These are phyloP conservation scores for Blastomussa wellsi DNA, from an alignment of 92 coral and sea anemone species.

Conservation along the genomic window DNA sequence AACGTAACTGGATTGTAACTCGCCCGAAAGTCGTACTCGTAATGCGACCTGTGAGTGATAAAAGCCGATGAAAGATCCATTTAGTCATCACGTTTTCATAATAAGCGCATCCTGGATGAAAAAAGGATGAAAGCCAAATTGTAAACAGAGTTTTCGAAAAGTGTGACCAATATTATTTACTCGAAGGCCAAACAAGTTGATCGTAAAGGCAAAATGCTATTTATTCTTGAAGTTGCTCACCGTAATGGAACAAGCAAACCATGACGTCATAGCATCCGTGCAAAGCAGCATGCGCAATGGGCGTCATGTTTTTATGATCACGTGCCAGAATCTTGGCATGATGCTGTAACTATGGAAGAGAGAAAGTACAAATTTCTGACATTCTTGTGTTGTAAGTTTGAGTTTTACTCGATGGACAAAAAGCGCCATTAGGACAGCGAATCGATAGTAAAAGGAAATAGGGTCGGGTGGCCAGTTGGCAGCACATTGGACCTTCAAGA, in stretches of 20 bases:
- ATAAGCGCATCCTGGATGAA: neutral
- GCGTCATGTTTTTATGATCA: constrained; percentile 87
- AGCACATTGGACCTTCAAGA: too few relatives aligned
- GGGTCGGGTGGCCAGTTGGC: too few relatives aligned
- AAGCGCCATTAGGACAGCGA: neutral
- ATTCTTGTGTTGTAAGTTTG: too few relatives aligned
- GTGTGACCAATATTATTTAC: neutral
- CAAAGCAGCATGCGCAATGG: constrained; percentile 83
- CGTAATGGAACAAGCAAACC: constrained; percentile 75
- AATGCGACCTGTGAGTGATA: too few relatives aligned
- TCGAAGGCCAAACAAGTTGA: neutral
- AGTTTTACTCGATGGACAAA: neutral
- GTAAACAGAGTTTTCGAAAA: neutral
- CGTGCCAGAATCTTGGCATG: constrained; percentile 71
- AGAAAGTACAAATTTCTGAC: too few relatives aligned
- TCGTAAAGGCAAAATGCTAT: neutral
- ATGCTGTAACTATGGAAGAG: constrained; percentile 51
- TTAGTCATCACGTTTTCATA: too few relatives aligned
- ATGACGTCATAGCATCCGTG: constrained; percentile 85
- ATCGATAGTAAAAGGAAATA: neutral
- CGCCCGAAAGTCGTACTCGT: too few relatives aligned
- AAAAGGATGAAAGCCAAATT: neutral
- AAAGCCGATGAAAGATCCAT: too few relatives aligned
- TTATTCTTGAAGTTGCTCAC: constrained; percentile 45
- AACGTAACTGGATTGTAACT: too few relatives aligned